Conservation (phyloP, 2,113 vertebrate genomes). For the Sorex araneus region DNA sequence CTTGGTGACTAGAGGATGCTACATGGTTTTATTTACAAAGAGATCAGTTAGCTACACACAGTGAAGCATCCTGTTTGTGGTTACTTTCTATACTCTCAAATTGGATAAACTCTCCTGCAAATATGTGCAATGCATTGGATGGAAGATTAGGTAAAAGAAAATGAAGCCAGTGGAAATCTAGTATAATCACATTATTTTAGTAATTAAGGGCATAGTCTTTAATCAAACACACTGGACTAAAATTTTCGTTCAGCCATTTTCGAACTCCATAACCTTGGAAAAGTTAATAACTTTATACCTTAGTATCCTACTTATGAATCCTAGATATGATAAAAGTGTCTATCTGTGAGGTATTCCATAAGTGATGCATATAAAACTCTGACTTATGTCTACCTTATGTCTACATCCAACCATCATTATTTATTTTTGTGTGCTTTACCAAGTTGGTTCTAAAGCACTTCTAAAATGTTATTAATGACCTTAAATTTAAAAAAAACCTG, state of each 20-base stretch:
- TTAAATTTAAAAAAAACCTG: slow-evolving; percentile 12
- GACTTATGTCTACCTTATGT: background rate
- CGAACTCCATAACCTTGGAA: slow-evolving; percentile 33
- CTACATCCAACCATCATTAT: background rate
- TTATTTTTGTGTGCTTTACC: slow-evolving; percentile 3
- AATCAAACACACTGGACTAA: slow-evolving; percentile 4
- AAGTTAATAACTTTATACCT: slow-evolving; percentile 13
- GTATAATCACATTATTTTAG: background rate
- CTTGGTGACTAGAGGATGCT: slow-evolving; percentile 33
- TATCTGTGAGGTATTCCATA: background rate
- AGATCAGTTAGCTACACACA: slow-evolving; percentile 57
- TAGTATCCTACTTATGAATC: background rate
- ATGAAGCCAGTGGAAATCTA: slow-evolving; percentile 10
- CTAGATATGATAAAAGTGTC: background rate
- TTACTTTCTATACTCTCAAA: slow-evolving; percentile 47
- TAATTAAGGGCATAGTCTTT: slow-evolving; percentile 16
- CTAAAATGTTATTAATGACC: background rate
- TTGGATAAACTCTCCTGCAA: slow-evolving; percentile 19
- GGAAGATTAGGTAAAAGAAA: slow-evolving; percentile 6
- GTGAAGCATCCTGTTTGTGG: slow-evolving; percentile 62
- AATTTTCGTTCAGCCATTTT: slow-evolving; percentile 45
- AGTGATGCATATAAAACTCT: background rate
- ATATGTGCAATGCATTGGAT: background rate
- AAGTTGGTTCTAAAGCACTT: background rate
- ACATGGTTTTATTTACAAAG: slow-evolving; percentile 49